Conservation (phyloP, 2,113 vertebrate species). For the Uria lomvia region DNA sequence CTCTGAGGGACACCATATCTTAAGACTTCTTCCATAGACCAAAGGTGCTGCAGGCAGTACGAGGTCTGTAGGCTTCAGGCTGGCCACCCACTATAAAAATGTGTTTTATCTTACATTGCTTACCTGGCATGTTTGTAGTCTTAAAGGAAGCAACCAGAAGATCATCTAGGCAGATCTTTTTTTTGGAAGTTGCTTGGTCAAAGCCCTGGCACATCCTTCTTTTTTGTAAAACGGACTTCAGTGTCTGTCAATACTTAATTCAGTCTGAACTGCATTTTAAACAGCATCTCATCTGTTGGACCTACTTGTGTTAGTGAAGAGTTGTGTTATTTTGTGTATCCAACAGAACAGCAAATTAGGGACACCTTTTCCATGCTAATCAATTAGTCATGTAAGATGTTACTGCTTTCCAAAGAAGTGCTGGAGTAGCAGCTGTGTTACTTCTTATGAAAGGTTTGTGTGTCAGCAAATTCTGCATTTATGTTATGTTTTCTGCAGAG, state of each 20-base stretch:
- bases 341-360: not conserved
- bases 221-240: not conserved
- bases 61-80: not conserved
- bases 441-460: slow-evolving; percentile 2
- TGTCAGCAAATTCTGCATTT: slow-evolving; percentile 50
- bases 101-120: not conserved
- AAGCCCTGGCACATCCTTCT: not conserved
- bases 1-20: not conserved
- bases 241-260: not conserved
- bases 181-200: not conserved
- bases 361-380: slow-evolving; percentile 25
- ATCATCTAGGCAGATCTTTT: not conserved
- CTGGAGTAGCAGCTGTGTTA: not conserved
- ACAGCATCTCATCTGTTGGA: not conserved
- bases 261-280: not conserved
- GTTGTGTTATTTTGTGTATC: not conserved
- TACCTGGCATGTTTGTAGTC: not conserved
- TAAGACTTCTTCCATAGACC: not conserved
- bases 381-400: slow-evolving; percentile 45
- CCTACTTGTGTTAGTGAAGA: not conserved
- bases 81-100: not conserved
- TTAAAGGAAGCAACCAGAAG: not conserved
- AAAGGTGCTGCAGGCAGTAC: not conserved
- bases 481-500: slow-evolving; percentile 45
- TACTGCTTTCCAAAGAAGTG: not conserved